A percentile compares a stretch with the other conserved stretches of the same genome.
Evolutionary conservation across 2,113 vertebrate species (phyloP).

Genomic region (Gymnocephalus cernua): DNA sequence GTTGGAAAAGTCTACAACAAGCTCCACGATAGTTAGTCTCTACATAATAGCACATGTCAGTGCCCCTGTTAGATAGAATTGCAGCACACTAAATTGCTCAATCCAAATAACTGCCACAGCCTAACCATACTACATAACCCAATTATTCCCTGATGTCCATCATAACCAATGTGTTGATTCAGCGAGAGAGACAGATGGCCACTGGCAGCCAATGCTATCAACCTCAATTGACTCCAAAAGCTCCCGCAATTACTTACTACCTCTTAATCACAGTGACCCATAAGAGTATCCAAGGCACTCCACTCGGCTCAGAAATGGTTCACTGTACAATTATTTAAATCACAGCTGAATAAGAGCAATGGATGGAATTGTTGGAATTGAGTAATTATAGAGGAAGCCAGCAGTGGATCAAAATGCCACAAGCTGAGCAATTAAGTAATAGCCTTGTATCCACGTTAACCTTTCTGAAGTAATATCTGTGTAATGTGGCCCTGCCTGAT

Average conservation of each 20-base stretch:
- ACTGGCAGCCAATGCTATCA: constrained; percentile 45
- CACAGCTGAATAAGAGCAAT: constrained; percentile 70
- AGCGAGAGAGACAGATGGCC: constrained; percentile 42
- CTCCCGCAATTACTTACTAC: constrained; percentile 60
- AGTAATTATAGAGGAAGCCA: constrained; percentile 76
- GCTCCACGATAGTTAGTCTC: background rate
- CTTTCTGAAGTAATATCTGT: constrained; percentile 71
- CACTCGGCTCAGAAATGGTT: constrained; percentile 55
- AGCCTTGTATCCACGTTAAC: constrained; percentile 76
- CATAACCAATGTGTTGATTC: constrained; percentile 44
- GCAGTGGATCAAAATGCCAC: constrained; percentile 75
- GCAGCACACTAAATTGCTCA: background rate
- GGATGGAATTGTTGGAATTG: constrained; percentile 71
- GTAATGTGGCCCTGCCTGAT: constrained; percentile 51
- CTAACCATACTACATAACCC: constrained; percentile 11
- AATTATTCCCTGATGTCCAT: constrained; percentile 22
- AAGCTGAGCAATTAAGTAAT: constrained; percentile 79
- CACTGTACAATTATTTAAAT: constrained; percentile 80
- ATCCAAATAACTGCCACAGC: constrained; percentile 14
- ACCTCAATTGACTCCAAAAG: constrained; percentile 69
- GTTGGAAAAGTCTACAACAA: constrained; percentile 2
- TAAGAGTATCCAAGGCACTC: constrained; percentile 55
- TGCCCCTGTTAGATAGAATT: constrained; percentile 4
- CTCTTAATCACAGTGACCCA: constrained; percentile 72
- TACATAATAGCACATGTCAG: constrained; percentile 5